A percentile compares a stretch with the other conserved stretches of the same genome.
phyloP scores from a whole-genome alignment of 2,113 vertebrate species.

The Pseudorectes ferrugineus region DNA sequence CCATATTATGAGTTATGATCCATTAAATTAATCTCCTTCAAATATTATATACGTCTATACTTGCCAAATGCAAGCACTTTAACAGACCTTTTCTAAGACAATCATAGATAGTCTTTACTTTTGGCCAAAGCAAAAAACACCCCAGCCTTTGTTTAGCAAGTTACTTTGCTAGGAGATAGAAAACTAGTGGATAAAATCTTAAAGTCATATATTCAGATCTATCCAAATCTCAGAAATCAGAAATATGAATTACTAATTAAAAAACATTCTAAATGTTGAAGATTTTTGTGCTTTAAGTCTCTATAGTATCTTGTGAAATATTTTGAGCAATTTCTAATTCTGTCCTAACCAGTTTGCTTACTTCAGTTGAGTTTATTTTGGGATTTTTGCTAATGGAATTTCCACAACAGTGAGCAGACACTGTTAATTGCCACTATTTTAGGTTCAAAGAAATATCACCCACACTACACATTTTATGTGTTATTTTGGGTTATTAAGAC shows the following conservation, averaged over 20 bases:
- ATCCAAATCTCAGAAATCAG: not conserved
- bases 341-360: constrained; percentile 1
- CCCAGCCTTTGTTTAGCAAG: not conserved
- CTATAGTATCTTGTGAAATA: not conserved
- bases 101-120: not conserved
- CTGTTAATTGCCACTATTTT: not conserved
- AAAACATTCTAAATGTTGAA: not conserved
- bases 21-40: not conserved
- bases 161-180: not conserved
- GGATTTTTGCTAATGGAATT: not conserved
- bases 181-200: not conserved
- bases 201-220: not conserved
- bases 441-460: not conserved
- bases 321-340: not conserved
- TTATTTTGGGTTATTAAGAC: not conserved
- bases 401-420: not conserved
- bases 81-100: not conserved
- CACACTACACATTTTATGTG: not conserved
- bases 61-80: not conserved
- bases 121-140: not conserved
- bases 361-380: not conserved
- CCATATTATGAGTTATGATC: not conserved
- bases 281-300: not conserved
- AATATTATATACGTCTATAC: not conserved
- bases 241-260: not conserved